phyloP scores from a whole-genome alignment of 2,888 invertebrate genomes.

The Coenonympha arcania region DNA sequence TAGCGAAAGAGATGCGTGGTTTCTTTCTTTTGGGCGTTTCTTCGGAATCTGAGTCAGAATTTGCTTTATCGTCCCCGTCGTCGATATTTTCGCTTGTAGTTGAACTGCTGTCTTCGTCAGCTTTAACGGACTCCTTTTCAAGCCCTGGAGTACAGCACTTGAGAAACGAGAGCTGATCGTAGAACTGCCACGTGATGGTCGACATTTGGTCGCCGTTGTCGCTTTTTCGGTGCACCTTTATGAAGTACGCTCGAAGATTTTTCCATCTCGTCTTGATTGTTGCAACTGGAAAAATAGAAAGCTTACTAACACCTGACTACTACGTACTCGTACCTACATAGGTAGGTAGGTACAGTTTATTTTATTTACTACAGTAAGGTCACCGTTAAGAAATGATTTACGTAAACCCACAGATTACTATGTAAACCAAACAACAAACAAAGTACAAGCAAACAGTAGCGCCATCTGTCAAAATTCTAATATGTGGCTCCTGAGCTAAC shows the following conservation, averaged over 20 bases:
- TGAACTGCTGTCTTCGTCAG: slow-evolving; percentile 18
- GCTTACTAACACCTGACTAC: too few relatives aligned
- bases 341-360: too few relatives aligned
- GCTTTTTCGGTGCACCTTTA: slow-evolving; percentile 28
- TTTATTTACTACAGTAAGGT: too few relatives aligned
- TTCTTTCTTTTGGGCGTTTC: slow-evolving; percentile 25
- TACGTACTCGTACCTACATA: too few relatives aligned
- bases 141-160: neutral
- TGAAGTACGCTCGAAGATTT: slow-evolving; percentile 32
- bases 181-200: slow-evolving; percentile 11
- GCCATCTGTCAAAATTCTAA: too few relatives aligned
- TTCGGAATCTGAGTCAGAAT: slow-evolving; percentile 2
- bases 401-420: too few relatives aligned
- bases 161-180: slow-evolving; percentile 2
- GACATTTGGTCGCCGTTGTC: slow-evolving; percentile 13
- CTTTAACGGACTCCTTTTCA: neutral
- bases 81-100: slow-evolving; percentile 19
- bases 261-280: slow-evolving; percentile 31
- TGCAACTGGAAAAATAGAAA: slow-evolving; percentile 7
- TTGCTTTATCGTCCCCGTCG: slow-evolving; percentile 20
- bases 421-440: too few relatives aligned
- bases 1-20: slow-evolving; percentile 21
- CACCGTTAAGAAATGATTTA: too few relatives aligned
- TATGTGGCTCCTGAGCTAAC: too few relatives aligned
- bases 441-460: too few relatives aligned